These are phyloP conservation scores for Eptatretus burgeri DNA, from an alignment of 2,113 vertebrate species.

Conservation along the genomic window DNA sequence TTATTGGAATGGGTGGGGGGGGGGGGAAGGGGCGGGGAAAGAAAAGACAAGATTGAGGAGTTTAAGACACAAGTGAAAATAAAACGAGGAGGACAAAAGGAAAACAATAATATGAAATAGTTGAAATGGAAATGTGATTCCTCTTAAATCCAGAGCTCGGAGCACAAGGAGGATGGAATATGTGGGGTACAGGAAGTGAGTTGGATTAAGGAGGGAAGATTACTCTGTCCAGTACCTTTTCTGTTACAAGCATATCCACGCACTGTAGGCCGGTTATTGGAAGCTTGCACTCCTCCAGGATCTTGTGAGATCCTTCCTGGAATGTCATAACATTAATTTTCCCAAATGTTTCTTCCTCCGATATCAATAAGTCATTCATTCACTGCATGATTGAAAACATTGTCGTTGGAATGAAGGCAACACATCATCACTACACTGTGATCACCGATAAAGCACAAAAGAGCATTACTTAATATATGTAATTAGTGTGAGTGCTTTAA, in stretches of 20 bases:
- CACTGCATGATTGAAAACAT: too few species aligned
- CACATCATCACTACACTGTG: too few species aligned
- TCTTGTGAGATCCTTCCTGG: conserved; percentile 71
- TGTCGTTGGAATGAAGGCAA: too few species aligned
- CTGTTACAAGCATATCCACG: conserved; percentile 81
- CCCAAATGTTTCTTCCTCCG: background rate
- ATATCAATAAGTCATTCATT: background rate
- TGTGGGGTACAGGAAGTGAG: conserved; percentile 7
- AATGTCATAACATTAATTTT: too few species aligned
- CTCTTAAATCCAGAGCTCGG: conserved; percentile 7
- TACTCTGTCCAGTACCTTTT: conserved; percentile 67
- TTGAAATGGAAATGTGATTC: background rate
- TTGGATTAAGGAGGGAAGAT: conserved; percentile 9
- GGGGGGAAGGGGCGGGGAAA: too few species aligned
- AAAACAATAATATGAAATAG: background rate
- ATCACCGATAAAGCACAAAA: too few species aligned
- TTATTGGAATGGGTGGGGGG: too few species aligned
- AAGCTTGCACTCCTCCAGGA: conserved; percentile 55
- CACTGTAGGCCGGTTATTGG: conserved; percentile 77
- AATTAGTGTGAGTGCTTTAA: too few species aligned
- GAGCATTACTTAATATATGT: too few species aligned
- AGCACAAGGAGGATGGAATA: conserved; percentile 8
- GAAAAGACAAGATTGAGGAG: background rate
- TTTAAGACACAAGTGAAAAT: background rate
- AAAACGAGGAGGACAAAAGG: background rate